Conservation (phyloP, 2,888 invertebrate genomes). For the Trissolcus japonicus region DNA sequence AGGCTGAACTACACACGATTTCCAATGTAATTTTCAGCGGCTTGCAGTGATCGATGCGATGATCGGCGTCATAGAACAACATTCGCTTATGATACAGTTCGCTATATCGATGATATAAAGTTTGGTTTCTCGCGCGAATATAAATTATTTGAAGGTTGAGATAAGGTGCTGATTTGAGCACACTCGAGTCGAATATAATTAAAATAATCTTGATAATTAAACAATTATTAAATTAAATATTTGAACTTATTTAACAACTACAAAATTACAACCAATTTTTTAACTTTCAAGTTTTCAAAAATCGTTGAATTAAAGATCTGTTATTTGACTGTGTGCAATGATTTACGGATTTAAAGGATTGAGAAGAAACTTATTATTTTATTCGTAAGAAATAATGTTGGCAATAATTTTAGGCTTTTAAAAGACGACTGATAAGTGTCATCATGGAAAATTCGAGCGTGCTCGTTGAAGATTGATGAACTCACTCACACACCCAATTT, state of each 20-base stretch:
- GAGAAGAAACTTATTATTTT: background rate
- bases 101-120: constrained; percentile 54
- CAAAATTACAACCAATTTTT: too few species aligned
- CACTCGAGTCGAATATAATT: constrained; percentile 27
- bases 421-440: constrained; percentile 18
- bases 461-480: constrained; percentile 25
- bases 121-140: constrained; percentile 45
- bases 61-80: constrained; percentile 39
- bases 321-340: too few species aligned
- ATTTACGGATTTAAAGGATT: too few species aligned
- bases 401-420: constrained; percentile 12
- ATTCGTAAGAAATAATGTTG: background rate
- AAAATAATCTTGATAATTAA: too few species aligned
- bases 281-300: too few species aligned
- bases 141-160: constrained; percentile 18
- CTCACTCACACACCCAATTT: constrained; percentile 34
- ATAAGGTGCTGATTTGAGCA: constrained; percentile 36
- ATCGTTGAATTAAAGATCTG: too few species aligned
- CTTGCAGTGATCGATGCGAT: constrained; percentile 43
- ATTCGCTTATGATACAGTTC: constrained; percentile 53
- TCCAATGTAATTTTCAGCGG: constrained; percentile 54
- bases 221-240: too few species aligned
- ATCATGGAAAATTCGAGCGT: constrained; percentile 35
- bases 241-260: too few species aligned
- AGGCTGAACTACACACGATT: constrained; percentile 41